Conservation (phyloP, 2,797 vertebrate species). For the Numenius phaeopus region DNA sequence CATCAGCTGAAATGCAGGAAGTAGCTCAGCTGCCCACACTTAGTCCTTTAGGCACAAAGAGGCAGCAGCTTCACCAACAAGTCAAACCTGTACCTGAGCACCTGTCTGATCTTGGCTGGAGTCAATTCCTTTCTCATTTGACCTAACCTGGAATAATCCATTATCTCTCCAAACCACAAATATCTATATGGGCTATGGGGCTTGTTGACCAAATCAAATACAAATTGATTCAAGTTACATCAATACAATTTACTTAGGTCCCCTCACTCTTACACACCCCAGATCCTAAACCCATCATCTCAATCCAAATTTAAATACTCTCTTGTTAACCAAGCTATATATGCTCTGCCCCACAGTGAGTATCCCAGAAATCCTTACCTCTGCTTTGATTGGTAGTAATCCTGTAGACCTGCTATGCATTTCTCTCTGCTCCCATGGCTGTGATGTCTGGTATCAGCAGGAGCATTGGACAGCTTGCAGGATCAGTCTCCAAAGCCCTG, state of each 20-base stretch:
- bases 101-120: neutral
- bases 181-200: neutral
- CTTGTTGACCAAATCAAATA: neutral
- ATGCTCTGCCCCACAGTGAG: neutral
- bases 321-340: neutral
- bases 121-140: neutral
- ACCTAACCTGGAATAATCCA: neutral
- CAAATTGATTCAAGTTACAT: neutral
- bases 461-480: neutral
- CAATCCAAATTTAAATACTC: neutral
- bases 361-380: neutral
- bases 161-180: neutral
- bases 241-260: neutral
- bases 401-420: neutral
- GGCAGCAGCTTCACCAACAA: neutral
- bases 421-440: neutral
- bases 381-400: neutral
- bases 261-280: fast-evolving
- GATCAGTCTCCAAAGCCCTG: neutral
- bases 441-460: neutral
- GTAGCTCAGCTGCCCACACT: neutral
- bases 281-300: neutral
- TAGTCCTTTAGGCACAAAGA: neutral
- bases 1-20: neutral
- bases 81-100: neutral